phyloP scores from a whole-genome alignment of 1,140 invertebrate genomes.

The Diabrotica virgifera region DNA sequence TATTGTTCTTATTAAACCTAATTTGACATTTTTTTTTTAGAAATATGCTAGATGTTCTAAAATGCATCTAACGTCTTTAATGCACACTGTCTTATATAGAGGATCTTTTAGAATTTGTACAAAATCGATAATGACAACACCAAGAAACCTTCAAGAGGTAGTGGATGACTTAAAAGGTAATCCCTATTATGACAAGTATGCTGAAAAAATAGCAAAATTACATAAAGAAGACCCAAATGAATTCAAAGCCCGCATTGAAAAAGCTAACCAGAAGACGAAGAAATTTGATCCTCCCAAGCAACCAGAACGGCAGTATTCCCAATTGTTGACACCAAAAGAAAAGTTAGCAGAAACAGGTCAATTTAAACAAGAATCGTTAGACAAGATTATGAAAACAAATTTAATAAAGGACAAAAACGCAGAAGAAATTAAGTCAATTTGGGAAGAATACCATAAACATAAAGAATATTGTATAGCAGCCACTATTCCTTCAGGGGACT shows the following conservation, averaged over 20 bases:
- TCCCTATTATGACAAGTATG: conserved; percentile 82
- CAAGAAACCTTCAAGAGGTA: conserved; percentile 54
- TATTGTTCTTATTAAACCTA: no score
- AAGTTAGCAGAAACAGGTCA: conserved; percentile 42
- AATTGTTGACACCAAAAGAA: conserved; percentile 56
- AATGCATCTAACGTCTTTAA: conserved; percentile 30
- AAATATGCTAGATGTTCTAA: not conserved
- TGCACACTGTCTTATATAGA: conserved; percentile 27
- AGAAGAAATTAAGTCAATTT: conserved; percentile 74
- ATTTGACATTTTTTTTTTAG: no score
- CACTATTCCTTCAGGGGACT: conserved; percentile 61
- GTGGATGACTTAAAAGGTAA: conserved; percentile 68
- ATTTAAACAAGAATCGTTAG: conserved; percentile 55
- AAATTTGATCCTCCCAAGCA: conserved; percentile 34
- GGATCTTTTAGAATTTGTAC: conserved; percentile 23
- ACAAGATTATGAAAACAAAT: conserved; percentile 77
- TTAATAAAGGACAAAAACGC: conserved; percentile 69
- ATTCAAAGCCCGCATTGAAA: conserved; percentile 66
- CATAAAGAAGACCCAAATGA: conserved; percentile 74
- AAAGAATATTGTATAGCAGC: conserved; percentile 73
- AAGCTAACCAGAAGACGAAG: conserved; percentile 54
- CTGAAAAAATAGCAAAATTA: conserved; percentile 68
- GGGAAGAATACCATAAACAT: conserved; percentile 75
- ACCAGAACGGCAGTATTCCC: conserved; percentile 47
- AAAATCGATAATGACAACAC: conserved; percentile 55